Evolutionary conservation across 1,140 invertebrate species (phyloP).

Genomic region (Drosophila ananassae): DNA sequence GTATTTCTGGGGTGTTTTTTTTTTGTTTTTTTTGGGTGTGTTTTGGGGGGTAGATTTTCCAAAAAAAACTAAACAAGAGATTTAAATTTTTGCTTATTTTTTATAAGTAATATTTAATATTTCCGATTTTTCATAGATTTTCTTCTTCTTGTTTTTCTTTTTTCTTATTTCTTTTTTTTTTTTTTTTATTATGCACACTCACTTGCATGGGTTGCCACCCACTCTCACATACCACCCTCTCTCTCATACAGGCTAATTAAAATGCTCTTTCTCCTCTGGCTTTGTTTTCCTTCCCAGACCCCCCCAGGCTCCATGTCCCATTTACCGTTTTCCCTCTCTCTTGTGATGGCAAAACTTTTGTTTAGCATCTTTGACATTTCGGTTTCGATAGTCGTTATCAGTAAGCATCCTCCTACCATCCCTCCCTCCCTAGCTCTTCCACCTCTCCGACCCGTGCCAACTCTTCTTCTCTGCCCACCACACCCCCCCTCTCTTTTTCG

Average conservation of each 20-base stretch:
- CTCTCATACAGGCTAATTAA: conserved; percentile 56
- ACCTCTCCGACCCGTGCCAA: neutral
- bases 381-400: conserved; percentile 34
- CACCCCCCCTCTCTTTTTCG: neutral
- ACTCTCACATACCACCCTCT: neutral
- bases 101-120: neutral
- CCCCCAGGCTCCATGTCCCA: neutral
- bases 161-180: neutral
- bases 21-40: neutral
- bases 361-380: conserved; percentile 60
- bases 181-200: no score
- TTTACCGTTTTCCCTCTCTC: neutral
- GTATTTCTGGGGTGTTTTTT: neutral
- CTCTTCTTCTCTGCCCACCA: no score
- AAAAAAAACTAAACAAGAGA: no score
- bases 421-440: neutral
- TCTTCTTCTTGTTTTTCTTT: neutral
- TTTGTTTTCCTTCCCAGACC: conserved; percentile 8
- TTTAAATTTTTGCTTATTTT: neutral
- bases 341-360: conserved; percentile 20
- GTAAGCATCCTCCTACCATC: neutral
- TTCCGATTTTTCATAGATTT: neutral
- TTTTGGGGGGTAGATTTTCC: neutral
- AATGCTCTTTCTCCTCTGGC: conserved; percentile 27
- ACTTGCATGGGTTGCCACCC: conserved; percentile 1